Percentiles rank a stretch among this genome's conserved stretches.
phyloP scores from a whole-genome alignment of 2,888 invertebrate genomes.

The Microctonus hyperodae region DNA sequence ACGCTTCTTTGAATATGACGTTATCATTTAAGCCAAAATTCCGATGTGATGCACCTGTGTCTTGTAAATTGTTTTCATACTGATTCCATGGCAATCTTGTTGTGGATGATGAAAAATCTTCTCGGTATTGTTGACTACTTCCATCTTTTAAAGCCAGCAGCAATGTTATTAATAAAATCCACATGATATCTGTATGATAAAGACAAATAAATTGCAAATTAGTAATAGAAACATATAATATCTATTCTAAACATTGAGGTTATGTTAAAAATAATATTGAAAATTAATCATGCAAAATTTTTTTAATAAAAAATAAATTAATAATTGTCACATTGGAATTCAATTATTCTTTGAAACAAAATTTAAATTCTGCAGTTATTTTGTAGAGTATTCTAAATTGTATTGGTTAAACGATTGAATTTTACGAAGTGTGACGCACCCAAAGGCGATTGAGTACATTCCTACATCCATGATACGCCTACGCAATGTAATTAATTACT shows the following conservation, averaged over 20 bases:
- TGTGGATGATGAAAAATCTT: constrained; percentile 39
- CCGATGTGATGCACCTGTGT: constrained; percentile 36
- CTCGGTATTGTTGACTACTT: constrained; percentile 44
- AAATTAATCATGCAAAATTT: background rate
- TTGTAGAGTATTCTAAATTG: background rate
- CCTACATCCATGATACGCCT: background rate
- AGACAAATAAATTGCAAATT: background rate
- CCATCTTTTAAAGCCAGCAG: constrained; percentile 43
- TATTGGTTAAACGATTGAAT: background rate
- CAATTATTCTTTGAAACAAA: background rate
- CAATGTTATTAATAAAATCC: constrained; percentile 45
- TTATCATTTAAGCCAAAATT: constrained; percentile 41
- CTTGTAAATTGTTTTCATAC: constrained; percentile 43
- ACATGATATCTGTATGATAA: constrained; percentile 42
- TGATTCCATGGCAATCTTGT: constrained; percentile 49
- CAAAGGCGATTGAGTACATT: background rate
- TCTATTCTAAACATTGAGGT: constrained; percentile 7
- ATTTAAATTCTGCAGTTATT: background rate
- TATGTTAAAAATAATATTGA: too few relatives aligned
- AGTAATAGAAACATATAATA: background rate
- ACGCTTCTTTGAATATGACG: constrained; percentile 58
- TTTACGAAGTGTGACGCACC: background rate
- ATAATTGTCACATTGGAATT: background rate
- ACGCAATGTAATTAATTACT: too few relatives aligned
- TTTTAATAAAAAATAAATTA: background rate